These are phyloP conservation scores for Rhinopomastus cyanomelas DNA, from an alignment of 2,113 vertebrate species.

Conservation along the genomic window DNA sequence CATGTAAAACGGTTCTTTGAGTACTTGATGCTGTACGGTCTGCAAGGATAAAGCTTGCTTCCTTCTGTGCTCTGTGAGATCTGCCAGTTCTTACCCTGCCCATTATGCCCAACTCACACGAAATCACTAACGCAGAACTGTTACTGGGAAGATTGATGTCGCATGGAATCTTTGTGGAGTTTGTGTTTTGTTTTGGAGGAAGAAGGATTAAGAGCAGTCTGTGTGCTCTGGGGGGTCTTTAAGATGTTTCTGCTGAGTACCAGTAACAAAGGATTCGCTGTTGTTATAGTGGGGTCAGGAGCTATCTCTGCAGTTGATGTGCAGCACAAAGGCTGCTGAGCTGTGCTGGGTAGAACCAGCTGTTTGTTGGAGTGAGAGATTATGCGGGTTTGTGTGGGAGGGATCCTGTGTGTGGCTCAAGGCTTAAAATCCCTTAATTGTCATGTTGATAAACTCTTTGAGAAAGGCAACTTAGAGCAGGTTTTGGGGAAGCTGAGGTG, in stretches of 20 bases:
- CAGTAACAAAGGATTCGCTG: not conserved
- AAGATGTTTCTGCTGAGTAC: not conserved
- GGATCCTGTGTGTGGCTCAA: not conserved
- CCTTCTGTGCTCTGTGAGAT: not conserved
- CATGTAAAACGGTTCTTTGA: not conserved
- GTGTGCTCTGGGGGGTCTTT: not conserved
- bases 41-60: conserved; percentile 13
- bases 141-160: not conserved
- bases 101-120: fast-evolving
- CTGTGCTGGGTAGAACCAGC: not conserved
- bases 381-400: not conserved
- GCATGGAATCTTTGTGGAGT: not conserved
- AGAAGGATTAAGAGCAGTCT: not conserved
- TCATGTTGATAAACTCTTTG: not conserved
- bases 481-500: not conserved
- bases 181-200: not conserved
- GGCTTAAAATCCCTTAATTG: not conserved
- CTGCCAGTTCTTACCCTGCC: not conserved
- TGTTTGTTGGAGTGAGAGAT: fast-evolving
- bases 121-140: not conserved
- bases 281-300: not conserved
- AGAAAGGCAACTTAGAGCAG: too few relatives aligned
- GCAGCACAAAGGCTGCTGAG: not conserved
- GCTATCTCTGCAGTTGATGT: fast-evolving
- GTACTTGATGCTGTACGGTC: not conserved